A percentile compares a stretch with the other conserved stretches of the same genome.
These are phyloP conservation scores for Cheilosia pagana DNA, from an alignment of 2,888 invertebrate genomes.

Conservation along the genomic window DNA sequence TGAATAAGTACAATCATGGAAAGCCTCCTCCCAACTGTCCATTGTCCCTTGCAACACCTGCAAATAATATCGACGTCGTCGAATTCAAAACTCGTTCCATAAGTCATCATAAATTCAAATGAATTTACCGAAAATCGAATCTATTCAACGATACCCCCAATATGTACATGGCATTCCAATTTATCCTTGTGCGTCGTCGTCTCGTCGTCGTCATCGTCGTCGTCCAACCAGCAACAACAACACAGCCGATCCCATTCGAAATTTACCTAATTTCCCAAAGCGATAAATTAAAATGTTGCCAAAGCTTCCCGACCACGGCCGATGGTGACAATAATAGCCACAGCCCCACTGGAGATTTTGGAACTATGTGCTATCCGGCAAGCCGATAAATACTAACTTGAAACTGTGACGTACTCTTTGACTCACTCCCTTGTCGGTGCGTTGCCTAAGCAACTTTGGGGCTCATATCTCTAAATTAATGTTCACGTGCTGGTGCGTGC, in stretches of 20 bases:
- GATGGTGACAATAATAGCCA: conserved; percentile 7
- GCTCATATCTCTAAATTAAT: conserved; percentile 58
- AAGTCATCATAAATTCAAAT: conserved; percentile 64
- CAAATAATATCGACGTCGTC: conserved; percentile 24
- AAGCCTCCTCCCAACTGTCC: background rate
- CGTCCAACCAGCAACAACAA: background rate
- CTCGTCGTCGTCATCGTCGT: background rate
- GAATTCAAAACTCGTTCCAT: conserved; percentile 55
- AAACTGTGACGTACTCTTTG: conserved; percentile 4
- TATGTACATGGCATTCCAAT: conserved; percentile 1
- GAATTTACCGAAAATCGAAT: conserved; percentile 45
- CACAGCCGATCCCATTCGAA: conserved; percentile 18
- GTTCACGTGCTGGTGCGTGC: conserved; percentile 22
- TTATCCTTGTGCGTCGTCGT: conserved; percentile 2
- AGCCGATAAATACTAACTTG: conserved; percentile 1
- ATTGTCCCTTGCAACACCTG: conserved; percentile 8
- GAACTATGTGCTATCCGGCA: background rate
- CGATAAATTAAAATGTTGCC: conserved; percentile 64
- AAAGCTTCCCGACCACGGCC: conserved; percentile 21
- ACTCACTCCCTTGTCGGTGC: background rate
- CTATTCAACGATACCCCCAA: conserved; percentile 1
- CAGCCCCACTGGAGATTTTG: background rate
- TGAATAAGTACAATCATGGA: background rate
- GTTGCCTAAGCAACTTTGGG: conserved; percentile 2
- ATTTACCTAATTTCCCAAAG: conserved; percentile 69